These are phyloP conservation scores for Trachelipus rathkii DNA, from an alignment of 1,140 invertebrate genomes.

Conservation along the genomic window DNA sequence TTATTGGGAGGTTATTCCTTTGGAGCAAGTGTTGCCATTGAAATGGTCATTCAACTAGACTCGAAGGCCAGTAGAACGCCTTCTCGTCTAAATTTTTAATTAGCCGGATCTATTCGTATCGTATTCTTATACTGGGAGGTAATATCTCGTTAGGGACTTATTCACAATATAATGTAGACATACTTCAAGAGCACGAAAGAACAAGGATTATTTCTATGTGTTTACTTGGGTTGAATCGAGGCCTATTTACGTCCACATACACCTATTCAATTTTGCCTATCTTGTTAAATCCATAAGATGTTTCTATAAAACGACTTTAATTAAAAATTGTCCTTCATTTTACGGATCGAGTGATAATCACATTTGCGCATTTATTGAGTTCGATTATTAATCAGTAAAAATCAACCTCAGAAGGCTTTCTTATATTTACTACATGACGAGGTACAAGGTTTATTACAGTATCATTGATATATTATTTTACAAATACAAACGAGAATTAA, in stretches of 20 bases:
- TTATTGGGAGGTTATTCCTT: conserved; percentile 89
- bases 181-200: conserved; percentile 46
- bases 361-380: conserved; percentile 50
- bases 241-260: conserved; percentile 78
- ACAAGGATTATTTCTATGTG: conserved; percentile 30
- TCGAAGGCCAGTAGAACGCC: conserved; percentile 58
- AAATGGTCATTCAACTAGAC: conserved; percentile 83
- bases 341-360: conserved; percentile 49
- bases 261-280: conserved; percentile 72
- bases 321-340: conserved; percentile 48
- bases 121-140: no score
- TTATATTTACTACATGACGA: no score
- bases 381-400: conserved; percentile 49
- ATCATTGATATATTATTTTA: no score
- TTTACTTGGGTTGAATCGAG: conserved; percentile 61
- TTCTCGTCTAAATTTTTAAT: conserved; percentile 66
- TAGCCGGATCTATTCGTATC: conserved; percentile 91
- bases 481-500: no score
- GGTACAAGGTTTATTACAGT: no score
- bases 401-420: no score
- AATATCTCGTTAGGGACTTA: no score
- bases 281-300: conserved; percentile 66
- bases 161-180: no score
- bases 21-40: conserved; percentile 84
- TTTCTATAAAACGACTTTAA: conserved; percentile 54